phyloP scores from a whole-genome alignment of 2,888 invertebrate genomes.

The Drosophila subquinaria region DNA sequence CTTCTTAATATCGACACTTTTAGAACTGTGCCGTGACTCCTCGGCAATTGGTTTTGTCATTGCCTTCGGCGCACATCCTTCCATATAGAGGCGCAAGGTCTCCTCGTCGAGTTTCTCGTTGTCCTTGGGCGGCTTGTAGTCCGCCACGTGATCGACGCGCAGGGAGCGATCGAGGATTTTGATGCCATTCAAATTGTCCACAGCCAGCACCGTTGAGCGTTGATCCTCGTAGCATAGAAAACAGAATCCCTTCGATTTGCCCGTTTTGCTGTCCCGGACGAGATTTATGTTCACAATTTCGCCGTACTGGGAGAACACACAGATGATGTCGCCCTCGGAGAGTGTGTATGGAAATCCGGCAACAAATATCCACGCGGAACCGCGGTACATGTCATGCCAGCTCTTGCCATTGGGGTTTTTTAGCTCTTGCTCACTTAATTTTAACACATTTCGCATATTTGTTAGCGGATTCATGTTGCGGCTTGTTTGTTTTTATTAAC shows the following conservation, averaged over 20 bases:
- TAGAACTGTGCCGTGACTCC: neutral
- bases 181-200: slow-evolving; percentile 98
- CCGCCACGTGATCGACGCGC: slow-evolving; percentile 97
- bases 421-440: slow-evolving; percentile 96
- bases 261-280: slow-evolving; percentile 95
- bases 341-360: slow-evolving; percentile 96
- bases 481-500: slow-evolving; percentile 5
- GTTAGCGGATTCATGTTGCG: slow-evolving; percentile 88
- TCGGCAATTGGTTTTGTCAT: slow-evolving; percentile 53
- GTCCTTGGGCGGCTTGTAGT: slow-evolving; percentile 97
- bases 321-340: slow-evolving; percentile 89
- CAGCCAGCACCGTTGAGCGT: slow-evolving; percentile 96
- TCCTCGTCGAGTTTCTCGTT: slow-evolving; percentile 92
- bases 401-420: slow-evolving; percentile 89
- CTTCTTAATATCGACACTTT: slow-evolving; percentile 26
- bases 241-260: slow-evolving; percentile 97
- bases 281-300: slow-evolving; percentile 98
- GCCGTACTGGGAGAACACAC: slow-evolving; percentile 91
- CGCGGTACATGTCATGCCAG: slow-evolving; percentile 97
- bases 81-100: slow-evolving; percentile 90
- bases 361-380: slow-evolving; percentile 98
- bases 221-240: slow-evolving; percentile 99
- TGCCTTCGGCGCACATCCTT: slow-evolving; percentile 93
- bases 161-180: slow-evolving; percentile 95
- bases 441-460: slow-evolving; percentile 96